Evolutionary conservation across 2,888 invertebrate genomes (phyloP), one percentile per base, ranked within the genome.

Genomic region (Phengaris arion): DNA sequence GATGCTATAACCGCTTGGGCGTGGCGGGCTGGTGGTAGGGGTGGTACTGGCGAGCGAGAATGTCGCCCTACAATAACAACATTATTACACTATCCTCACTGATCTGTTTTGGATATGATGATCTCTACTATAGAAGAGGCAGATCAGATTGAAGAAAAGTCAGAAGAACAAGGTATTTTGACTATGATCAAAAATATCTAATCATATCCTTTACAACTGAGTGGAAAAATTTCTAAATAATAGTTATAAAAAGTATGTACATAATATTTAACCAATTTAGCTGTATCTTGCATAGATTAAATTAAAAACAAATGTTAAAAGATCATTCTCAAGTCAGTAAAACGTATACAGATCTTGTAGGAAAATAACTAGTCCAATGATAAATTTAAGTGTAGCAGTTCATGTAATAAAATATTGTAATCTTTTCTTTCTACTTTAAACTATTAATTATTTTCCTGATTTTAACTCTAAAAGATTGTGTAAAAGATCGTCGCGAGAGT

Each of bases 1-100:
- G 85, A 69, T 93, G 94, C 92, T 93, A 93, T 92, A 94, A 93
- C 86, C 91, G 90, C 83, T 91, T 90, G 89, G 89, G 89, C 79
- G 91, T 88, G 86, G 90, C 86, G 76, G 92, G 92, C 85, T 92
- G 93, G 85, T 92, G 92, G 84, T 87, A 90, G 83, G 93, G 92
- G 81, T 93, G 92, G 86, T 89, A 91, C 85, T 91, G 92, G 84
- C 91, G 90, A 85, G 89, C 89, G 85, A 92, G 83, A 83, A 91
- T 88, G 85, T 92, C 93, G 88, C 90, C 92, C 93, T 93, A 89
- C 82, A 91, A 90, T 82, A 83, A 72, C 81, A 87, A 89, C 89
- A 87, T 88, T 85, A 83, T 85, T 90, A 89, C 86, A 88, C 91
- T 91, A 89, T 89, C 89, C 88, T 88, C 86, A 86, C 89, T 88